Conservation (phyloP, 2,113 vertebrate species). For the Nycticebus coucang region DNA sequence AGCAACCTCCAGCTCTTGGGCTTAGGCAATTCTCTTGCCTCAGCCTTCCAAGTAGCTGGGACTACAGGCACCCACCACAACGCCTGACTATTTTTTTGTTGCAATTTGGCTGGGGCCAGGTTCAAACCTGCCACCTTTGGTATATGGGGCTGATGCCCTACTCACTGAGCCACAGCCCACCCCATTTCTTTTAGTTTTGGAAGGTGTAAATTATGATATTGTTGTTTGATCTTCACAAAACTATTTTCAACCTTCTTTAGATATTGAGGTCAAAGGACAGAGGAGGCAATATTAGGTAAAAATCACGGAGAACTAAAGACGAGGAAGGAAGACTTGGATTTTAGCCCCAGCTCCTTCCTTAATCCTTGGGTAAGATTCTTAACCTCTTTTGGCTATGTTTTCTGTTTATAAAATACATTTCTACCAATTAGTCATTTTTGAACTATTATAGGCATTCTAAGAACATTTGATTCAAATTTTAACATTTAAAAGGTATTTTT, state of each 20-base stretch:
- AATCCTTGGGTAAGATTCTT: neutral
- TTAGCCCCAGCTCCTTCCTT: neutral
- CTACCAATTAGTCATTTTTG: neutral
- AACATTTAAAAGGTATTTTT: neutral
- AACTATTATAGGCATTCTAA: neutral
- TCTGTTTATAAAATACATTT: neutral
- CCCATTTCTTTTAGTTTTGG: neutral
- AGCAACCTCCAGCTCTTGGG: too few species aligned
- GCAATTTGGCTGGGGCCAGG: too few species aligned
- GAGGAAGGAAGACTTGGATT: neutral
- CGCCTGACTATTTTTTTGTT: too few species aligned
- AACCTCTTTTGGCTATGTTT: neutral
- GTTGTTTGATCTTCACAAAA: neutral
- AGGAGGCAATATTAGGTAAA: neutral
- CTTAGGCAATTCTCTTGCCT: too few species aligned
- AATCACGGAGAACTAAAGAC: neutral
- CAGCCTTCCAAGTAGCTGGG: too few species aligned
- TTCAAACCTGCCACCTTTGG: too few species aligned
- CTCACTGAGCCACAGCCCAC: too few species aligned
- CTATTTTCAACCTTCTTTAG: neutral
- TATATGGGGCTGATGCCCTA: too few species aligned
- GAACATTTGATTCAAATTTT: constrained; percentile 11
- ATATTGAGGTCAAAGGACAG: neutral
- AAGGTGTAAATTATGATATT: neutral
- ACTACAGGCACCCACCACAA: too few species aligned